phyloP scores from a whole-genome alignment of 2,888 invertebrate genomes.

The Orgyia antiqua region DNA sequence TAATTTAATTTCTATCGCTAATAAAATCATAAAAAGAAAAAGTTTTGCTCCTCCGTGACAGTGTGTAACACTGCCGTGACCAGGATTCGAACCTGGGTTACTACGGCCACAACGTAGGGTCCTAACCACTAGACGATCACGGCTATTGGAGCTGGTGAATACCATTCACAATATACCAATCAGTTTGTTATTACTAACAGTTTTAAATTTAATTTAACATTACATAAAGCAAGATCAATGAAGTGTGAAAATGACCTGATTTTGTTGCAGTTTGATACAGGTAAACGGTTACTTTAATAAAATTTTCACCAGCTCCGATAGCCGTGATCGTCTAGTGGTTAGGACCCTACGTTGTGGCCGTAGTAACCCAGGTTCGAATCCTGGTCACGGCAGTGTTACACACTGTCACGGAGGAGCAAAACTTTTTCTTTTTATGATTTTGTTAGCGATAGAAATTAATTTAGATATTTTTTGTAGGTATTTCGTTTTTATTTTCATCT shows the following conservation, averaged over 20 bases:
- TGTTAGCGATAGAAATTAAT: too few species aligned
- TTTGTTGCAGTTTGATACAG: too few species aligned
- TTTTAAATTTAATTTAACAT: too few species aligned
- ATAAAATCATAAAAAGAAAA: too few species aligned
- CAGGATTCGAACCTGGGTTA: constrained; percentile 86
- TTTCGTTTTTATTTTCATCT: too few species aligned
- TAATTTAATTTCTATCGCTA: too few species aligned
- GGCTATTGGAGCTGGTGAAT: constrained; percentile 61
- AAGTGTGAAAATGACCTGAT: too few species aligned
- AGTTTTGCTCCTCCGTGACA: constrained; percentile 2
- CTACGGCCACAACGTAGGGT: constrained; percentile 87
- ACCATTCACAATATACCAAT: too few species aligned
- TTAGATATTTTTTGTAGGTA: too few species aligned
- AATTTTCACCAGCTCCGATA: constrained; percentile 34
- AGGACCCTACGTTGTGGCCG: constrained; percentile 88
- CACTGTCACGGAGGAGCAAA: constrained; percentile 12
- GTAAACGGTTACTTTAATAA: too few species aligned
- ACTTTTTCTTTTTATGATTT: constrained; percentile 2
- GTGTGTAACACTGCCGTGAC: constrained; percentile 48
- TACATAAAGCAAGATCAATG: too few species aligned
- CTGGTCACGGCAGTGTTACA: constrained; percentile 77
- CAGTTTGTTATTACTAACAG: too few species aligned
- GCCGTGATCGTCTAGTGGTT: constrained; percentile 84
- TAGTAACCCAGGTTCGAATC: constrained; percentile 88
- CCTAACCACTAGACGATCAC: constrained; percentile 86